Base-by-base conservation (phyloP, 37 sponge, comb jelly and placozoan genomes). In the Theonella swinhoei region DNA sequence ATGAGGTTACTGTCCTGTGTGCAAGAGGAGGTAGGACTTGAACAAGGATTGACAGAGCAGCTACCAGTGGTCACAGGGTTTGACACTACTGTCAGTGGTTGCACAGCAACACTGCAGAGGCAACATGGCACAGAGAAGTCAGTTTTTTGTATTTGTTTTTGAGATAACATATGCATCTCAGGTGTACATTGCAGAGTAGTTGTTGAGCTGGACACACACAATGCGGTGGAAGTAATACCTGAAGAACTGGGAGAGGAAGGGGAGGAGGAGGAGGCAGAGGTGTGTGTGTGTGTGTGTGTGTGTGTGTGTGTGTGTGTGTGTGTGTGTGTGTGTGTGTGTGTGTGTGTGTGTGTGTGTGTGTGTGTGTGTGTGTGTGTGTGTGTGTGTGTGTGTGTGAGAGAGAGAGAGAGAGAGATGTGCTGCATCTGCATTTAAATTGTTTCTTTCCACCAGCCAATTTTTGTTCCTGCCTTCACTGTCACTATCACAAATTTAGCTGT, bases 381-480 rank as follows among this genome's bases (percentile, higher is more conserved):
- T n/a, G n/a, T n/a, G n/a, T n/a, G n/a, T n/a, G n/a, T n/a, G n/a
- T n/a, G n/a, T n/a, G n/a, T n/a, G n/a, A n/a, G n/a, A n/a, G n/a
- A n/a, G n/a, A n/a, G n/a, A n/a, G n/a, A n/a, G n/a, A n/a, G n/a
- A n/a, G n/a, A n/a, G n/a, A n/a, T n/a, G n/a, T n/a, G n/a, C n/a
- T n/a, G n/a, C n/a, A n/a, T 67, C 7, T 47, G 28, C 8, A 70
- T 62, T 14, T 63, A 26, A 63, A 30, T 31, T 68, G 26, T 41
- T 9, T 34, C 26, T 20, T 72, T 78, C 24, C 59, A 14, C 28
- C 66, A 86, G 91, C 78, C 79, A 4, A 70, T 68, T 47, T 87
- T 64, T 71, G 70, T 86, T 1, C 92, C 92, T 61, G 68, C 69
- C 22, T 92, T 92, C 43, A 77, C 88, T 35, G 88, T 92, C 22